These are phyloP conservation scores for Strigamia crassipes DNA, from an alignment of 2,888 invertebrate genomes.

Conservation along the genomic window DNA sequence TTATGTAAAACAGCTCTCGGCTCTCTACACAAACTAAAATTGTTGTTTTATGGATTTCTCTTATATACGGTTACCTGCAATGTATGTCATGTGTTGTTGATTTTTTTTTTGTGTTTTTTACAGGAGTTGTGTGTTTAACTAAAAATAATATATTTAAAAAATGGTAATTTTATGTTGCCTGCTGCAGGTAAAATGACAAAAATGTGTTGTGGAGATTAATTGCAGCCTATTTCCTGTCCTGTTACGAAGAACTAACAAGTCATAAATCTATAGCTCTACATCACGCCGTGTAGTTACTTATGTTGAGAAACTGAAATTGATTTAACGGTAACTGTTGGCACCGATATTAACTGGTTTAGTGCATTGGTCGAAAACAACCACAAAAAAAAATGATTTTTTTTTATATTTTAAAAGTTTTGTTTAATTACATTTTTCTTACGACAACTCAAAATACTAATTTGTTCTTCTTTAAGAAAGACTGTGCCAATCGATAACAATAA, in stretches of 20 bases:
- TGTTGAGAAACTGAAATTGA: background rate
- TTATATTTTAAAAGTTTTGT: background rate
- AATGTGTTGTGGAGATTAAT: background rate
- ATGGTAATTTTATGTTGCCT: background rate
- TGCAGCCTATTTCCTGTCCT: background rate
- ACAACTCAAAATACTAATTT: background rate
- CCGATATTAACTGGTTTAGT: too few relatives aligned
- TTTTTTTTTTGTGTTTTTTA: too few relatives aligned
- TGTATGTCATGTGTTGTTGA: too few relatives aligned
- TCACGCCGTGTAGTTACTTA: background rate
- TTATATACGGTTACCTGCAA: too few relatives aligned
- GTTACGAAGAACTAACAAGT: background rate
- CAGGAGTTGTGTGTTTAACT: background rate
- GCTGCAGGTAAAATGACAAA: background rate
- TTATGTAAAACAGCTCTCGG: too few relatives aligned
- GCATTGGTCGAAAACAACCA: too few relatives aligned
- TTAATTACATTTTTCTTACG: background rate
- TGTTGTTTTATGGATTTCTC: too few relatives aligned
- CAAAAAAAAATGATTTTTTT: background rate
- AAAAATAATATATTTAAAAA: background rate
- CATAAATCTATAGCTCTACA: background rate
- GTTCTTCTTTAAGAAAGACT: conserved; percentile 3
- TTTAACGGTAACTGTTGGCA: background rate
- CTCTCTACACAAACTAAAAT: too few relatives aligned
- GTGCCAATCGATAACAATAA: conserved; percentile 1